These are phyloP conservation scores for Amblyopsis hoosieri DNA, from an alignment of 2,797 vertebrate species.

Conservation along the genomic window DNA sequence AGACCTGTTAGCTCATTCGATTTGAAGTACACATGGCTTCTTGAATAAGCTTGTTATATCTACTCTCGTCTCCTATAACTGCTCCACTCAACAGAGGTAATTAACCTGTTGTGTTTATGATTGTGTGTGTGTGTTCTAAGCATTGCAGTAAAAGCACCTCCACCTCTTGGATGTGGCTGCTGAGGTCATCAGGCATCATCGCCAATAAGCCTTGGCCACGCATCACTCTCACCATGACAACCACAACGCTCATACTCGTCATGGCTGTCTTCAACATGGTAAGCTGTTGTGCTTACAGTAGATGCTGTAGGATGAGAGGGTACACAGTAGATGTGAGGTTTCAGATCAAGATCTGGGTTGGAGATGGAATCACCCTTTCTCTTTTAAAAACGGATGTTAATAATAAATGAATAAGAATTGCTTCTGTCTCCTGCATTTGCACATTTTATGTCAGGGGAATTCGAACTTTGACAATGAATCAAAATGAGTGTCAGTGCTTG, in stretches of 20 bases:
- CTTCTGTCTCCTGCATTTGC: no score
- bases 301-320: no score
- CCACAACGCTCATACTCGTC: slow-evolving; percentile 86
- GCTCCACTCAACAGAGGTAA: neutral
- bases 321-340: no score
- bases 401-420: no score
- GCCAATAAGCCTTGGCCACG: slow-evolving; percentile 90
- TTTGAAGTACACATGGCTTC: slow-evolving; percentile 12
- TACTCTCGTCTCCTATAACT: slow-evolving; percentile 1
- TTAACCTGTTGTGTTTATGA: slow-evolving; percentile 5
- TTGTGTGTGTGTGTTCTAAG: slow-evolving; percentile 58
- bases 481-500: no score
- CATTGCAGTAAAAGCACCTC: slow-evolving; percentile 90
- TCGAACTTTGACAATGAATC: no score
- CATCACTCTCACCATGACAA: slow-evolving; percentile 88
- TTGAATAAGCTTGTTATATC: neutral
- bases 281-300: slow-evolving; percentile 53
- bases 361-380: no score
- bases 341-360: no score
- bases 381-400: no score
- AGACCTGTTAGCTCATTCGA: neutral
- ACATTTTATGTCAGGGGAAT: no score
- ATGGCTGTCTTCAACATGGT: slow-evolving; percentile 97
- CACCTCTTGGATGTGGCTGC: slow-evolving; percentile 84
- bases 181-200: slow-evolving; percentile 90